phyloP scores from a whole-genome alignment of 2,888 invertebrate genomes.

The Caenorhabditis sp. region DNA sequence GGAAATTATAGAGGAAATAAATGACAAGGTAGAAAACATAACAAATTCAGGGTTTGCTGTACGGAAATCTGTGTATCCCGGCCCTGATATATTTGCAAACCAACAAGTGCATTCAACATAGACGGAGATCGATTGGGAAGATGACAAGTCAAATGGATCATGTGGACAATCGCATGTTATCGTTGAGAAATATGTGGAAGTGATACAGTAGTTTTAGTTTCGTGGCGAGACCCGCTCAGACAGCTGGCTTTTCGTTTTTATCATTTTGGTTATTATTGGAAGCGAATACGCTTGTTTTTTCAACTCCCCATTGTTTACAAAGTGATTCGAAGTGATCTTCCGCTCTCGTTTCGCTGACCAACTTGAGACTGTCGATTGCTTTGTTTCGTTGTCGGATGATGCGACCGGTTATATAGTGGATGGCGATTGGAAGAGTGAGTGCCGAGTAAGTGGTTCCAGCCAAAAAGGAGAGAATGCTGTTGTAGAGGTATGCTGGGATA shows the following conservation, averaged over 20 bases:
- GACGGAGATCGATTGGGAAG: slow-evolving; percentile 36
- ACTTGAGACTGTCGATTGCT: neutral
- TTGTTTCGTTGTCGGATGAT: slow-evolving; percentile 8
- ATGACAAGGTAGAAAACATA: neutral
- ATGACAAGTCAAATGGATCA: slow-evolving; percentile 20
- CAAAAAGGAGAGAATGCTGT: no score
- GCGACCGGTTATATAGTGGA: neutral
- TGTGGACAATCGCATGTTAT: slow-evolving; percentile 17
- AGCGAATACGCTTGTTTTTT: neutral
- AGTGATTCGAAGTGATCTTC: slow-evolving; percentile 23
- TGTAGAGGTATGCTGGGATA: no score
- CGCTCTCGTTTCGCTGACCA: no score
- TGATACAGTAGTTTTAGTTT: no score
- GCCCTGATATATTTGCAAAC: slow-evolving; percentile 32
- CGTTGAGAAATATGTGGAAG: slow-evolving; percentile 31
- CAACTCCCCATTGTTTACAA: neutral
- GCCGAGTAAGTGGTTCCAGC: slow-evolving; percentile 30
- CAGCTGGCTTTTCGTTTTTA: no score
- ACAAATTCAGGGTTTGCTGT: slow-evolving; percentile 10
- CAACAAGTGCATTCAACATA: slow-evolving; percentile 29
- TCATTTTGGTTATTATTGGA: neutral
- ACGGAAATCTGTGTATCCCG: slow-evolving; percentile 25
- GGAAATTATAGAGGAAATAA: neutral
- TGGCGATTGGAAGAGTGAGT: slow-evolving; percentile 20
- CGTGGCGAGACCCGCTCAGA: no score